These are phyloP conservation scores for Cyclargus thomasi DNA, from an alignment of 1,140 invertebrate species.

Conservation along the genomic window DNA sequence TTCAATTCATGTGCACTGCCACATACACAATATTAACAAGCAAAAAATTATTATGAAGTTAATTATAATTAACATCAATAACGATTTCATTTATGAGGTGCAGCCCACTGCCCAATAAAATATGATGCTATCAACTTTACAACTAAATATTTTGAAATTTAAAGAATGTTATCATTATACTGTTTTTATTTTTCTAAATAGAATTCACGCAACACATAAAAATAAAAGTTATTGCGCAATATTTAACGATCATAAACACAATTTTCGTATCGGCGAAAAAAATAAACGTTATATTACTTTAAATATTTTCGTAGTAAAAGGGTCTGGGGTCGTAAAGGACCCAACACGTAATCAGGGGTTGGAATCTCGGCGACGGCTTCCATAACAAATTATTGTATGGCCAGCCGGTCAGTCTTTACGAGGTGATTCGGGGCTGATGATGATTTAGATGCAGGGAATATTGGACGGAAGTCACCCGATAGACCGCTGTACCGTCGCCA, in stretches of 20 bases:
- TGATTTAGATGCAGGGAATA: constrained; percentile 70
- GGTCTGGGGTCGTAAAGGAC: constrained; percentile 33
- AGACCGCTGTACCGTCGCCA: constrained; percentile 52
- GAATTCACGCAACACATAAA: background rate
- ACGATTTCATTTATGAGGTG: too few species aligned
- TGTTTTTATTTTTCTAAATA: background rate
- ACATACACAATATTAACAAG: too few species aligned
- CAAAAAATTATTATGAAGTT: too few species aligned
- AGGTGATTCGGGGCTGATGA: constrained; percentile 60
- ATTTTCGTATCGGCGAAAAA: constrained; percentile 17
- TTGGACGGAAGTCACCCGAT: constrained; percentile 55
- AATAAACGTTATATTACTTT: constrained; percentile 31
- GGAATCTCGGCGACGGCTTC: constrained; percentile 42
- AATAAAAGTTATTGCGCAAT: constrained; percentile 4
- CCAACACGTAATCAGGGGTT: constrained; percentile 42
- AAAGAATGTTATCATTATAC: too few species aligned
- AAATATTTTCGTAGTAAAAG: constrained; percentile 25
- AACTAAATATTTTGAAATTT: too few species aligned
- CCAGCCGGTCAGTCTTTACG: constrained; percentile 60
- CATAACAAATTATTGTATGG: constrained; percentile 60
- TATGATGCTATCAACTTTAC: too few species aligned
- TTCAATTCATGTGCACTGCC: too few species aligned
- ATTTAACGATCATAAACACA: background rate
- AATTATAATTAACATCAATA: too few species aligned
- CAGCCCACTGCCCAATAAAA: too few species aligned